Evolutionary conservation across 2,888 invertebrate species (phyloP).

Genomic region (Zygaena filipendulae): DNA sequence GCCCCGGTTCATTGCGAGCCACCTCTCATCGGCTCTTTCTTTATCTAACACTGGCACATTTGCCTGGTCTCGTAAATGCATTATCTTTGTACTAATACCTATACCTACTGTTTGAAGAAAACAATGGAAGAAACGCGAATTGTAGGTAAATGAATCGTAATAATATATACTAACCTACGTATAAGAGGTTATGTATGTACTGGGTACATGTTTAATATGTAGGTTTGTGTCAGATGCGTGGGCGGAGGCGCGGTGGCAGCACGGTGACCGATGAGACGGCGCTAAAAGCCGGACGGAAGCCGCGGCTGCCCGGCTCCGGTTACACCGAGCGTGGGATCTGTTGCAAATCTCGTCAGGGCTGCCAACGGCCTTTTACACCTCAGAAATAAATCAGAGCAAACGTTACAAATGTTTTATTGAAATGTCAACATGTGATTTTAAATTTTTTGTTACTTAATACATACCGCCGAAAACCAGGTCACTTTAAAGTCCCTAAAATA

Average conservation of each 20-base stretch:
- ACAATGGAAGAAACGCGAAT: slow-evolving; percentile 21
- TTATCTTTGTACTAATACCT: no score
- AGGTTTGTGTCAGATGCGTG: slow-evolving; percentile 18
- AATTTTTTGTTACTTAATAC: no score
- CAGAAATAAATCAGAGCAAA: no score
- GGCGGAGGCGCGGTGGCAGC: slow-evolving; percentile 23
- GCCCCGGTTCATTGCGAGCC: slow-evolving; percentile 22
- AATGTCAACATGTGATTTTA: no score
- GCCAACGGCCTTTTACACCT: slow-evolving; percentile 11
- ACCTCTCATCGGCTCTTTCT: slow-evolving; percentile 31
- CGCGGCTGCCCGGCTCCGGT: slow-evolving; percentile 57
- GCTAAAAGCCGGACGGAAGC: slow-evolving; percentile 69
- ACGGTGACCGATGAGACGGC: slow-evolving; percentile 54
- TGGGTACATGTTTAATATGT: slow-evolving; percentile 13
- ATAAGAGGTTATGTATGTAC: slow-evolving; percentile 8
- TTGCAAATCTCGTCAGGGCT: slow-evolving; percentile 49
- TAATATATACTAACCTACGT: no score
- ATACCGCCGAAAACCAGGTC: background rate
- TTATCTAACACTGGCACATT: slow-evolving; percentile 47
- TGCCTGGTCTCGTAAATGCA: no score
- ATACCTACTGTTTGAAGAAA: no score
- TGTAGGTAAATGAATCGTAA: slow-evolving; percentile 7
- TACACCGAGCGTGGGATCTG: slow-evolving; percentile 58
- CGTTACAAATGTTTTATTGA: no score
- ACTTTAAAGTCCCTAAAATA: no score